A percentile compares a stretch with the other conserved stretches of the same genome.
phyloP scores from a whole-genome alignment of 2,113 vertebrate genomes.

The Choloepus hoffmanni region DNA sequence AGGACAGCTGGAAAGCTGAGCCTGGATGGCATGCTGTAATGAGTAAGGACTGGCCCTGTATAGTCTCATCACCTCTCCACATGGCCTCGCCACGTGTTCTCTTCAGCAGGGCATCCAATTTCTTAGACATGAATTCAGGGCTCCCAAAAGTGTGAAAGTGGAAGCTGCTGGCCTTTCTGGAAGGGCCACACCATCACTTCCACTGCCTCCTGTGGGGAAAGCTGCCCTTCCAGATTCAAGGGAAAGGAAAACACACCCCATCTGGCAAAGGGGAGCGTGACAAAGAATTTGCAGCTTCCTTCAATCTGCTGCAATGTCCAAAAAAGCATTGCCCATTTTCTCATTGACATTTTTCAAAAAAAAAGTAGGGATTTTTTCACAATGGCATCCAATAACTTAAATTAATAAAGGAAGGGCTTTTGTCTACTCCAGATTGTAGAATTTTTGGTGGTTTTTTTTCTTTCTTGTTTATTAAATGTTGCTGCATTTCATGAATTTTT shows the following conservation, averaged over 20 bases:
- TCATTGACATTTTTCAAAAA: neutral
- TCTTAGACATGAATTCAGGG: neutral
- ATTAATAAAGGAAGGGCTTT: neutral
- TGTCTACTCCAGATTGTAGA: neutral
- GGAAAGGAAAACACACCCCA: neutral
- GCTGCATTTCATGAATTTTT: neutral
- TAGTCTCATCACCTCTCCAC: neutral
- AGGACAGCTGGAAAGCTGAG: neutral
- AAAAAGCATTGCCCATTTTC: neutral
- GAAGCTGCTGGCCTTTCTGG: neutral
- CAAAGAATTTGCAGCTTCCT: neutral
- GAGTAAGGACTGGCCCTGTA: neutral
- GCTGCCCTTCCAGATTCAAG: neutral
- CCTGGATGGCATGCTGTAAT: neutral
- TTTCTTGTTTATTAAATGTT: conserved; percentile 8
- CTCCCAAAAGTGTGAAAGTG: neutral
- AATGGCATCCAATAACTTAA: neutral
- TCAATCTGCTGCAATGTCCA: neutral
- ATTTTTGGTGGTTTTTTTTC: neutral
- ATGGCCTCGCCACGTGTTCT: too few species aligned
- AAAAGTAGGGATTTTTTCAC: neutral
- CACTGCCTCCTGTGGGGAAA: neutral
- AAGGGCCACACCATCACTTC: accelerated
- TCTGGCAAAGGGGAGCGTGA: neutral
- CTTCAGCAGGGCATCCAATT: neutral